Conservation (phyloP, 2,113 vertebrate genomes). For the Zootoca vivipara region DNA sequence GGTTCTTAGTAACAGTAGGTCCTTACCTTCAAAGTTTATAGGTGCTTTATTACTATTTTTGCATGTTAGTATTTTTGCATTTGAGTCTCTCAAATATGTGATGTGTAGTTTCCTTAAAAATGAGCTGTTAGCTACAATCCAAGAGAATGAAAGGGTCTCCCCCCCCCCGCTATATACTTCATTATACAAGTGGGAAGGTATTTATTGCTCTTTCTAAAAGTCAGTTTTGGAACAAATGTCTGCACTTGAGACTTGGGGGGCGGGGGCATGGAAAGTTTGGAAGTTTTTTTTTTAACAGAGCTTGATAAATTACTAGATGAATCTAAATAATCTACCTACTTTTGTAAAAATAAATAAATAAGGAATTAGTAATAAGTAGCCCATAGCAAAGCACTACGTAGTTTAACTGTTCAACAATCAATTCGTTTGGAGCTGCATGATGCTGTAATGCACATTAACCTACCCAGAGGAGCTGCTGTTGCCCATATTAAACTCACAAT, state of each 20-base stretch:
- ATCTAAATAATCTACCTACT: neutral
- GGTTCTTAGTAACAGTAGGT: neutral
- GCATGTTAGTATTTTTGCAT: no score
- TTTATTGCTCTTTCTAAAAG: constrained; percentile 17
- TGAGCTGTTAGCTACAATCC: neutral
- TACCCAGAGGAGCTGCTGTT: neutral
- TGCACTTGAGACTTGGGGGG: neutral
- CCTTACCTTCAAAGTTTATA: neutral
- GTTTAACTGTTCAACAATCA: neutral
- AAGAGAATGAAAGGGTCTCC: rapidly evolving
- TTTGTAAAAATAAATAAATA: neutral
- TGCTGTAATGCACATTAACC: neutral
- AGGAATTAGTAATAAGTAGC: neutral
- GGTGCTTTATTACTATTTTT: no score
- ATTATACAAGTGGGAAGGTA: neutral
- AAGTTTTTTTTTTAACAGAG: neutral
- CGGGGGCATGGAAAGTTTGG: no score
- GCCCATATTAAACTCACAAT: no score
- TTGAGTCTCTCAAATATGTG: neutral
- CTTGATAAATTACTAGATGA: neutral
- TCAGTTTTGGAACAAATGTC: neutral
- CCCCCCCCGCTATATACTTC: neutral
- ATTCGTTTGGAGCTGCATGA: neutral
- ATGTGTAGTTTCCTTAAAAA: neutral
- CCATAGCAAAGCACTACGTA: no score